Percentiles rank a stretch among this genome's conserved stretches.
Evolutionary conservation across 2,113 vertebrate species (phyloP).

Genomic region (Caranx melampygus): DNA sequence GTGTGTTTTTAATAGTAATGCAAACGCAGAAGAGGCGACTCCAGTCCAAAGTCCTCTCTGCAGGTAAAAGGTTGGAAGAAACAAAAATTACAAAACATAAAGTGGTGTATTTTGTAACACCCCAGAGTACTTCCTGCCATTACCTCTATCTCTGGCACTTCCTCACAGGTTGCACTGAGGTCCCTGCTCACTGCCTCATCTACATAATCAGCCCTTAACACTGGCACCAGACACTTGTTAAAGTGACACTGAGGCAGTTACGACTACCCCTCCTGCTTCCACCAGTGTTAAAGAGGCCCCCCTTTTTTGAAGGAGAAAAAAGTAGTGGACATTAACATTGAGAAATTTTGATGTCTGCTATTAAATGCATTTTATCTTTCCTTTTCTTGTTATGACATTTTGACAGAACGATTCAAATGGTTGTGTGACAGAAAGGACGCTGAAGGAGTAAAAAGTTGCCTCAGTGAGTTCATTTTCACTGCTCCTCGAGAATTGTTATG

Average conservation of each 20-base stretch:
- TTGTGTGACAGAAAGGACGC: too few species aligned
- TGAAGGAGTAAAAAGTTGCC: background rate
- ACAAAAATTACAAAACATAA: background rate
- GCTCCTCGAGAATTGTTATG: background rate
- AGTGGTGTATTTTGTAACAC: background rate
- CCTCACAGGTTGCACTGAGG: conserved; percentile 16
- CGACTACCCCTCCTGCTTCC: background rate
- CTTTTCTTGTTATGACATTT: background rate
- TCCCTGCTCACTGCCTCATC: conserved; percentile 37
- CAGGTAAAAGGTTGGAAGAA: background rate
- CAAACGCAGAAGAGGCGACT: background rate
- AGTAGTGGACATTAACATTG: background rate
- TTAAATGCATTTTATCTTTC: background rate
- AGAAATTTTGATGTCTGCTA: background rate
- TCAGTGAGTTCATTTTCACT: background rate
- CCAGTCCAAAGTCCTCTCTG: background rate
- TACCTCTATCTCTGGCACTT: conserved; percentile 5
- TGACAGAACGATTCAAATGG: conserved; percentile 6
- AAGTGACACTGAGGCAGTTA: conserved; percentile 20
- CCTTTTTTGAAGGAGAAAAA: background rate
- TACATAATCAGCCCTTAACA: conserved; percentile 45
- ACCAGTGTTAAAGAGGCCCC: background rate
- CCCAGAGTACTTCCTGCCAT: background rate
- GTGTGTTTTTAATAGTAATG: background rate
- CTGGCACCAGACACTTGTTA: conserved; percentile 30